Conservation (phyloP, 2,888 invertebrate genomes). For the Unio pictorum region DNA sequence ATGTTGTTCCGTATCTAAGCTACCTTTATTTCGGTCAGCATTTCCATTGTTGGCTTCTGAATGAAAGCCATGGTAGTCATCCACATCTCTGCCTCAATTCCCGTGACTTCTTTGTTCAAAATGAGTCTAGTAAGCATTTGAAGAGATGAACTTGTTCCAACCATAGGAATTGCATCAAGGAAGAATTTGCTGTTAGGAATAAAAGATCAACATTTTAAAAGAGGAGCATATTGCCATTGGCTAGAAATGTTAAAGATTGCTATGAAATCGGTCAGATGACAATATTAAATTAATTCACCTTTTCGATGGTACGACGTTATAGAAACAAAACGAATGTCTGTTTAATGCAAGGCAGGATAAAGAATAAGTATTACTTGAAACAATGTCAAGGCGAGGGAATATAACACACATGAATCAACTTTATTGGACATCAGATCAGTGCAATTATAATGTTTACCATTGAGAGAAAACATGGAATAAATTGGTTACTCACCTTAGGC, state of each 20-base stretch:
- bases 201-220: neutral
- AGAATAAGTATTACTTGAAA: neutral
- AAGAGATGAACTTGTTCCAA: conserved; percentile 87
- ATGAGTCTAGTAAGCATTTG: conserved; percentile 88
- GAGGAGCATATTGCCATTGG: neutral
- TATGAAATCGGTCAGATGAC: too few relatives aligned
- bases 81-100: conserved; percentile 84
- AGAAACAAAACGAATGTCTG: too few relatives aligned
- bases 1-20: conserved; percentile 9
- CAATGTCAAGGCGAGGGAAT: neutral
- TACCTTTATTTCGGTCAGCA: conserved; percentile 72
- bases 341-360: too few relatives aligned
- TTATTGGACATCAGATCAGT: neutral
- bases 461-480: neutral
- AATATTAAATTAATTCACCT: too few relatives aligned
- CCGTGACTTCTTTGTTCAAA: conserved; percentile 77
- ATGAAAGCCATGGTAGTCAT: conserved; percentile 89
- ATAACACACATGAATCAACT: neutral
- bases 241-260: too few relatives aligned
- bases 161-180: conserved; percentile 88
- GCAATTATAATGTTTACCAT: neutral
- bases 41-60: conserved; percentile 71
- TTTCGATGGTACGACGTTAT: too few relatives aligned
- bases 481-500: conserved; percentile 43
- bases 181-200: conserved; percentile 78